A percentile compares a stretch with the other conserved stretches of the same genome.
Conservation (phyloP, 2,797 vertebrate species). For the Tapera naevia region DNA sequence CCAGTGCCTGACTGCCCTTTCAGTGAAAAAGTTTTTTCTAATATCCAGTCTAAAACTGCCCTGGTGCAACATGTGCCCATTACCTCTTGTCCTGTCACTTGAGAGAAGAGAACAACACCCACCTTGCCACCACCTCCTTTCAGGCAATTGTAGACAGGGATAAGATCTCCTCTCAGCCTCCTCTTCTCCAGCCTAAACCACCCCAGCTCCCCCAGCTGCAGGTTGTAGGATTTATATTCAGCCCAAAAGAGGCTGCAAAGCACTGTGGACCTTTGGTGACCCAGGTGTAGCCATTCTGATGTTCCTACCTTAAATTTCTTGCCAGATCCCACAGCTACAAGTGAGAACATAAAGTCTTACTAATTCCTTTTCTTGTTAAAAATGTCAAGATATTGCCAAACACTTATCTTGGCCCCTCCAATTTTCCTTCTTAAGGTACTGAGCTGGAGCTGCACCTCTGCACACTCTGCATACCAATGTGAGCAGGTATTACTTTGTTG, state of each 20-base stretch:
- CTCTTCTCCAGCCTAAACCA: no score
- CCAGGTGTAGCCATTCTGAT: not conserved
- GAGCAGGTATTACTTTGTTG: constrained; percentile 16
- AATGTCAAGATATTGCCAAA: not conserved
- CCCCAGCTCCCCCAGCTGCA: no score
- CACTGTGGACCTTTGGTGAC: not conserved
- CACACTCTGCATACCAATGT: constrained; percentile 38
- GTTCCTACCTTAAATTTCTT: not conserved
- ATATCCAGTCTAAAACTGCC: no score
- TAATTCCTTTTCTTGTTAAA: constrained; percentile 1
- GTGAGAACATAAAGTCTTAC: not conserved
- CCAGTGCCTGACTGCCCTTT: no score
- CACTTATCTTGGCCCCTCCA: not conserved
- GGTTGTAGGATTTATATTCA: no score
- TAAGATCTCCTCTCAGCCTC: no score
- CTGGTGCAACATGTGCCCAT: no score
- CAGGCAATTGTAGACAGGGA: no score
- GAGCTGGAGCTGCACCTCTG: not conserved
- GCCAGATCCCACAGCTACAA: fast-evolving
- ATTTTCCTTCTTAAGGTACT: not conserved
- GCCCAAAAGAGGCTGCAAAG: not conserved
- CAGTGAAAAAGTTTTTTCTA: no score
- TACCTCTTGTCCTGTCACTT: no score
- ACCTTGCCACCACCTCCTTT: no score
- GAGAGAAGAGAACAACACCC: no score